phyloP scores from a whole-genome alignment of 2,888 invertebrate genomes.

The Catotricha subobsoleta region DNA sequence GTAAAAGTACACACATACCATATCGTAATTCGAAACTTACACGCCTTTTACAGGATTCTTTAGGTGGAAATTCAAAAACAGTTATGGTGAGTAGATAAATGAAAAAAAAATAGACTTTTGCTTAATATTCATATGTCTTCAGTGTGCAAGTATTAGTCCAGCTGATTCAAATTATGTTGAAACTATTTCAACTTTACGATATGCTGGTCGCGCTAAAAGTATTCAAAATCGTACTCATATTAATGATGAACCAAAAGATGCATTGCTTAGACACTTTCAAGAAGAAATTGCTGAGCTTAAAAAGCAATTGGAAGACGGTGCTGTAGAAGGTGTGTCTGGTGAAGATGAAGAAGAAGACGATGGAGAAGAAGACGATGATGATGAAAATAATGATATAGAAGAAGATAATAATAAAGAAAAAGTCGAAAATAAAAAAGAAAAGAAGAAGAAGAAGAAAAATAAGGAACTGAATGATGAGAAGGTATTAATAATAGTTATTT shows the following conservation, averaged over 20 bases:
- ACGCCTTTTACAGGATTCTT: slow-evolving; percentile 81
- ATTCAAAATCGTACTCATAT: slow-evolving; percentile 91
- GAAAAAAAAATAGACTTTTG: neutral
- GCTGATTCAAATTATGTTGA: slow-evolving; percentile 94
- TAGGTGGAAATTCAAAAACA: slow-evolving; percentile 92
- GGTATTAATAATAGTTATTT: slow-evolving; percentile 5
- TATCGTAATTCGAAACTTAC: slow-evolving; percentile 97
- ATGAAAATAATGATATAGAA: slow-evolving; percentile 33
- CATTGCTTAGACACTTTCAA: slow-evolving; percentile 86
- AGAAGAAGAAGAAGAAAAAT: slow-evolving; percentile 30
- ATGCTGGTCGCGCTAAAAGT: slow-evolving; percentile 94
- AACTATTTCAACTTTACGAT: slow-evolving; percentile 87
- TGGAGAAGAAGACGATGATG: slow-evolving; percentile 34
- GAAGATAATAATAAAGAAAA: slow-evolving; percentile 36
- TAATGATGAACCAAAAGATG: slow-evolving; percentile 81
- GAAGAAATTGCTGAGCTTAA: slow-evolving; percentile 86
- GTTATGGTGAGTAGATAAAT: slow-evolving; percentile 49
- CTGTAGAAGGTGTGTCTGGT: slow-evolving; percentile 26
- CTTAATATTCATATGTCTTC: slow-evolving; percentile 8
- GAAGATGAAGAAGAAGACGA: slow-evolving; percentile 22
- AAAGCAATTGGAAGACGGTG: slow-evolving; percentile 58
- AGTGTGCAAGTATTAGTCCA: slow-evolving; percentile 96
- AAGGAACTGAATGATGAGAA: slow-evolving; percentile 21
- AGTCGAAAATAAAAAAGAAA: slow-evolving; percentile 36
- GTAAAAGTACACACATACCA: slow-evolving; percentile 92